Percentiles rank a stretch among this genome's conserved stretches.
These are phyloP conservation scores for Jordanella pulchra DNA, from an alignment of 2,797 vertebrate genomes.

Conservation along the genomic window DNA sequence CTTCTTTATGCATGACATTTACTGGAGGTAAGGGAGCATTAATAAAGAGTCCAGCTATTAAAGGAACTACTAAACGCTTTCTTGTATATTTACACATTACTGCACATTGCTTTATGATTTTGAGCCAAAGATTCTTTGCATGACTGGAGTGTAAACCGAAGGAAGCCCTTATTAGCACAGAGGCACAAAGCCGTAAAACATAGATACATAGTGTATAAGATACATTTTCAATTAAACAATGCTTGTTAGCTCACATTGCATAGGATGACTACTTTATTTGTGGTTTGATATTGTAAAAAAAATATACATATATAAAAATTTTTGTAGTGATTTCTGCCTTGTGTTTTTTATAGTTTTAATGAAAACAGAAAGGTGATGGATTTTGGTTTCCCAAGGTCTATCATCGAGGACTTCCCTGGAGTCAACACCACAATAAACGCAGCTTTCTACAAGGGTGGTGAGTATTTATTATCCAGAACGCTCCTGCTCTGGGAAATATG, in stretches of 20 bases:
- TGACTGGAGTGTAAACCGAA: background rate
- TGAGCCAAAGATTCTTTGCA: background rate
- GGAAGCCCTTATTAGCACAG: background rate
- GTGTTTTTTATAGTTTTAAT: constrained; percentile 72
- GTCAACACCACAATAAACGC: constrained; percentile 74
- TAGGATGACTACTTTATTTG: background rate
- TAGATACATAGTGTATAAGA: background rate
- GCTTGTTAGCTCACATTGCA: background rate
- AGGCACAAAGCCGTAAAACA: too few relatives aligned
- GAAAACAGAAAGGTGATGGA: constrained; percentile 77
- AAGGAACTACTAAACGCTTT: background rate
- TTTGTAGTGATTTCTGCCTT: background rate
- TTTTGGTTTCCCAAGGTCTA: constrained; percentile 73
- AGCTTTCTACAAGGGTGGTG: constrained; percentile 75
- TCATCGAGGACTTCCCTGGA: constrained; percentile 77
- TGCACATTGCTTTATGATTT: background rate
- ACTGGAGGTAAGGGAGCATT: constrained; percentile 77
- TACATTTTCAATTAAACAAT: background rate
- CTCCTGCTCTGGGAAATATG: background rate
- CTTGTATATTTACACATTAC: background rate
- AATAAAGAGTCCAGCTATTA: too few relatives aligned
- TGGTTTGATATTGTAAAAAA: background rate
- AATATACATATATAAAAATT: background rate
- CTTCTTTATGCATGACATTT: constrained; percentile 79
- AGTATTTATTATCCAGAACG: constrained; percentile 14